Percentiles rank a stretch among this genome's conserved stretches.
phyloP scores from a whole-genome alignment of 2,113 vertebrate genomes.

The Lasiurus cinereus region DNA sequence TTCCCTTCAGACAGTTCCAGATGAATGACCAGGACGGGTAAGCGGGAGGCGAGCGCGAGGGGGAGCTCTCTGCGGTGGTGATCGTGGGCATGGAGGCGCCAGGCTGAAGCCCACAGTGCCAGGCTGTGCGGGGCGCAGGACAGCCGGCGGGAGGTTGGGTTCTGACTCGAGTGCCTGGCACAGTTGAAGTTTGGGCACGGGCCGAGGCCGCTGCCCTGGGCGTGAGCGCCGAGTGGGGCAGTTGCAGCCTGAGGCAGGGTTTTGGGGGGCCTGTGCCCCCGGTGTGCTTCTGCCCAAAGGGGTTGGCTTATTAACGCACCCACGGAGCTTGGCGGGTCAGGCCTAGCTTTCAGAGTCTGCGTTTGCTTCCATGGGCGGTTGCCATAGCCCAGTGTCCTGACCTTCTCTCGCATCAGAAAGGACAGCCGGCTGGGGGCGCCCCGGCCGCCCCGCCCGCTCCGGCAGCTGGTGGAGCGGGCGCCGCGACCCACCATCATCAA shows the following conservation, averaged over 20 bases:
- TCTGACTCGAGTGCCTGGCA: rapidly evolving
- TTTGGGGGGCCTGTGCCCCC: background rate
- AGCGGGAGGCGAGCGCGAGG: slow-evolving; percentile 9
- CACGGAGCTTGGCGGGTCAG: background rate
- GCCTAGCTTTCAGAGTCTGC: background rate
- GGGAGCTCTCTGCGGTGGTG: no score
- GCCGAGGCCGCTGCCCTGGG: rapidly evolving
- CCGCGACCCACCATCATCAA: slow-evolving; percentile 96
- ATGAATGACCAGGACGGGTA: slow-evolving; percentile 95
- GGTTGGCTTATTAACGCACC: background rate
- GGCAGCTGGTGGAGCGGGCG: slow-evolving; percentile 91
- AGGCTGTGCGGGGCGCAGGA: background rate
- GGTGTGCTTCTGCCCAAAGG: background rate
- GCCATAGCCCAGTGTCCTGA: background rate
- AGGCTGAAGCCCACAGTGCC: no score
- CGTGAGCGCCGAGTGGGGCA: background rate
- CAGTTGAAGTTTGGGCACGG: rapidly evolving
- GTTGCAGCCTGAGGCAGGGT: no score
- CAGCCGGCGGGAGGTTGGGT: background rate
- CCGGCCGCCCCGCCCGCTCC: slow-evolving; percentile 90
- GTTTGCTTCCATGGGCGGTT: background rate
- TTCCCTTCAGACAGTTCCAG: slow-evolving; percentile 93
- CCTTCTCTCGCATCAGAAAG: slow-evolving; percentile 84
- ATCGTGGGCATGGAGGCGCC: rapidly evolving
- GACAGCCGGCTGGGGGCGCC: slow-evolving; percentile 90